Base-by-base conservation (phyloP, 1,140 invertebrate species). In the Bathynomus jamesi region DNA sequence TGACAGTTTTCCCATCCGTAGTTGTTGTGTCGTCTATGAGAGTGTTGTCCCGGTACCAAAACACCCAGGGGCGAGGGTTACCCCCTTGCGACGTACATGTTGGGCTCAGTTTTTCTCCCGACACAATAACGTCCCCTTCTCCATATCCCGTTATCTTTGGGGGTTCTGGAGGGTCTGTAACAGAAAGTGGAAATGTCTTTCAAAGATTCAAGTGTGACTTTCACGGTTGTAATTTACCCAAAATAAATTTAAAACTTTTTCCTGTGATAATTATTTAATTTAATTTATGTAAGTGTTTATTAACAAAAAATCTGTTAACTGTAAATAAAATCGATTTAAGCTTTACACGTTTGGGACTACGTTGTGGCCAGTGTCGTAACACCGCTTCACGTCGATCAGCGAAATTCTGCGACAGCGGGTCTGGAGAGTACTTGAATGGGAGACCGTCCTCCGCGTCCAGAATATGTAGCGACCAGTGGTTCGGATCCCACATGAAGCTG, bases 41-140 rank as follows among this genome's bases (percentile, higher is more conserved):
- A 21, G 17, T n/a, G 8, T 27, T 24, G 8, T 62, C 17, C 8
- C 61, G 5, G 21, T 62, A 62, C 61, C 61, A 62, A 8, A 62
- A 27, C 8, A 62, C 61, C 61, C 61, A 62, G 61, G 61, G 61
- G 61, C 61, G 61, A 8, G 61, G 61, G 25, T 62, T 62, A 8
- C 61, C 61, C 8, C 61, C 61, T 24, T 62, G 17, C 24, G 61
- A 62, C 8, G 17, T 62, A 21, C 61, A 62, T 8, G 61, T 62
- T 24, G 24, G 21, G 8, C 17, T 62, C 21, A n/a, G 7, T 21
- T 27, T n/a, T n/a, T 62, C 21, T 8, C 61, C 61, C 24, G 17
- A n/a, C 8, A n/a, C 8, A 24, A 62, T 5, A 62, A 62, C 21
- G 8, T 62, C 61, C 7, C 21, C 61, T 27, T n/a, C 25, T 7